Conservation (phyloP, 2,888 invertebrate genomes). For the Hofmannophila pseudospretella region DNA sequence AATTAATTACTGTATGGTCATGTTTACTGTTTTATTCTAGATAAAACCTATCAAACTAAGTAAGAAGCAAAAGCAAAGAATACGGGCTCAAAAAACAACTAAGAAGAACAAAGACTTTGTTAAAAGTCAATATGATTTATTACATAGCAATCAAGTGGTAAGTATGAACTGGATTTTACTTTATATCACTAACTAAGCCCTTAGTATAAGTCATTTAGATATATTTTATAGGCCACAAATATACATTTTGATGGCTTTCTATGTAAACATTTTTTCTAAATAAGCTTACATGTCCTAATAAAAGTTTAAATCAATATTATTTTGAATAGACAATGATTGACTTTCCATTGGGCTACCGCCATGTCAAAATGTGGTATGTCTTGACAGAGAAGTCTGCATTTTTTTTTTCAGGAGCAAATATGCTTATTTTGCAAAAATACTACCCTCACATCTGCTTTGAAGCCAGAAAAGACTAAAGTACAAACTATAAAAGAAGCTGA, state of each 20-base stretch:
- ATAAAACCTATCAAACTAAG: constrained; percentile 34
- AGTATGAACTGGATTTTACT: no score
- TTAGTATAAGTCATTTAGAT: no score
- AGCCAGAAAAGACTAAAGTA: constrained; percentile 30
- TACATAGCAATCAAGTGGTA: constrained; percentile 52
- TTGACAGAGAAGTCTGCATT: not conserved
- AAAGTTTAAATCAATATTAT: no score
- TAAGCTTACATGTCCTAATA: no score
- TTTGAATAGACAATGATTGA: no score
- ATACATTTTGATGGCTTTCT: no score
- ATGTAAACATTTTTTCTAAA: no score
- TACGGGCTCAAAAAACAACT: constrained; percentile 8
- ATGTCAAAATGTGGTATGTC: no score
- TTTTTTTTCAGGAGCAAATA: constrained; percentile 46
- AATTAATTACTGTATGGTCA: no score
- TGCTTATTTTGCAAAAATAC: constrained; percentile 52
- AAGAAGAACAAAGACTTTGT: constrained; percentile 9
- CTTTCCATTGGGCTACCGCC: no score
- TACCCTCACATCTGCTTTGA: constrained; percentile 28
- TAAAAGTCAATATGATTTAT: constrained; percentile 23
- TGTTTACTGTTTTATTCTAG: constrained; percentile 22
- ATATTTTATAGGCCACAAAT: no score
- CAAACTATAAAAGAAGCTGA: constrained; percentile 2
- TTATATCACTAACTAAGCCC: no score
- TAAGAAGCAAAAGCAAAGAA: constrained; percentile 18